Evolutionary conservation across 2,113 vertebrate species (phyloP).

Genomic region (Sigmodon hispidus): DNA sequence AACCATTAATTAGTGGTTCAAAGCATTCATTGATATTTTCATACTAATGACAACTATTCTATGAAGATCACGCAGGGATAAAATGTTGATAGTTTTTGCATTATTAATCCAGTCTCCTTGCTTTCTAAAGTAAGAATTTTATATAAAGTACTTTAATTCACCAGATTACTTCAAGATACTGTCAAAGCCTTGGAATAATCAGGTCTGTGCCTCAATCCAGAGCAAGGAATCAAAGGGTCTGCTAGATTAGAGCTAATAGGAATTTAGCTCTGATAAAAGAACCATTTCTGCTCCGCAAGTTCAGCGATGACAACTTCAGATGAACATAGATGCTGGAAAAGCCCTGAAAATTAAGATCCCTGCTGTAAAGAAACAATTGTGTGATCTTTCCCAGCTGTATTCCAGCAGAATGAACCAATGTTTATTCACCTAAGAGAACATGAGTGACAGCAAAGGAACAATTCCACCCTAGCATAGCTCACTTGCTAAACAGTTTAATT

Average conservation of each 20-base stretch:
- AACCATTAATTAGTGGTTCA: not conserved
- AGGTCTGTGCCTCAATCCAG: not conserved
- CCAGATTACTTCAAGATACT: not conserved
- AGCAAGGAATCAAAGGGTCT: not conserved
- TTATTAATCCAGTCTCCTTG: not conserved
- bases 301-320: not conserved
- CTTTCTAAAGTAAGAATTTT: constrained; percentile 36
- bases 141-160: not conserved
- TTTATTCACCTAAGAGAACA: not conserved
- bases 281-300: not conserved
- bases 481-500: not conserved
- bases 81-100: not conserved
- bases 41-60: not conserved
- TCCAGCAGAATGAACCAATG: no score
- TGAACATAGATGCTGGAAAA: not conserved
- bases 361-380: not conserved
- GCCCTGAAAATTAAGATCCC: not conserved
- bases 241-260: not conserved
- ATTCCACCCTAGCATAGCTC: not conserved
- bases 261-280: not conserved
- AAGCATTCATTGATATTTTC: constrained; percentile 20
- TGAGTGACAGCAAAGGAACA: not conserved
- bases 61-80: not conserved
- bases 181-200: not conserved
- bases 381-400: not conserved